Base-by-base conservation (phyloP, 23 tunicate species). In the Clavelina lepadiformis region DNA sequence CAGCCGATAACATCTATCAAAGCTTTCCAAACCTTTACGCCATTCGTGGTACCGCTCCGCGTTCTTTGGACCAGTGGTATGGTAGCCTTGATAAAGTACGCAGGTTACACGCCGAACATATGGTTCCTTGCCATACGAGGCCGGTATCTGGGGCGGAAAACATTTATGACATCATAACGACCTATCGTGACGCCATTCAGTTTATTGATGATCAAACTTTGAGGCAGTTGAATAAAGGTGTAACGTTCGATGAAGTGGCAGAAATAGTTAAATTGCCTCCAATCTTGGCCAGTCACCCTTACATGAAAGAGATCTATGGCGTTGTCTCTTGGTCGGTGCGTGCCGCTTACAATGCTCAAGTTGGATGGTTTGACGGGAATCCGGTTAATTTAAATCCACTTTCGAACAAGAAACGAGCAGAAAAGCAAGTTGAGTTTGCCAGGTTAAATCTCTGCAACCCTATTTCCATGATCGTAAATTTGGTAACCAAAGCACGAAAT, bases 11-110 rank as follows among this genome's bases (percentile, higher is more conserved):
- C 52, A 73, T 92, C 38, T 92, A 92, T 73, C 64, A 78, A 23
- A 35, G 85, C 20, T 92, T 92, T 67, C 98, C 98, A 0, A 92
- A 92, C 57, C 77, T 92, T 11, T 92, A 92, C 66, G 86, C 98
- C 5, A 83, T 92, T 3, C 67, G 98, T 0, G 98, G 98, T 15
- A 38, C 71, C 21, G 93, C 94, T 0, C 59, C 85, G 3, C 73
- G 98, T 23, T 38, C 54, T 45, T 69, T 69, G 31, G 37, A 41
- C 3, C 66, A 45, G 15, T 91, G 98, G 98, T 69, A 50, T 58
- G 23, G 36, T 20, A 83, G 85, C 27, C 32, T 91, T 45, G 93
- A 77, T 35, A 56, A 41, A 2, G 76, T 85, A 1, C 65, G 91
- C 7, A 34, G 33, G 6, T 58, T 91, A 35, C 28, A 53, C 21